Evolutionary conservation across 2,113 vertebrate genomes (phyloP).

Genomic region (Bubalus kerabau): DNA sequence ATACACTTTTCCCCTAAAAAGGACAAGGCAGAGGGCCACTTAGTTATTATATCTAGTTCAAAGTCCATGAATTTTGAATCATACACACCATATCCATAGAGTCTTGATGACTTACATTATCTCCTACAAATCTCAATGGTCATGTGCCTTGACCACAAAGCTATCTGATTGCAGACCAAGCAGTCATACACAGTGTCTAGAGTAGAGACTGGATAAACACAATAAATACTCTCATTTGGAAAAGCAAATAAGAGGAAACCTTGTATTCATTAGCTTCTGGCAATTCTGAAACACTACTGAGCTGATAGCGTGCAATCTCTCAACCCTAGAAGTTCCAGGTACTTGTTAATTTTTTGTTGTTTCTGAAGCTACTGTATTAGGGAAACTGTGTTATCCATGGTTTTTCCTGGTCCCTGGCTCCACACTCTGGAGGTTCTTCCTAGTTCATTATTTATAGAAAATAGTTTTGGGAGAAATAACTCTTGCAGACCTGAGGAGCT

Average conservation of each 20-base stretch:
- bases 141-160: background rate
- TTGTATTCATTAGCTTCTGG: background rate
- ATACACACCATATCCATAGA: background rate
- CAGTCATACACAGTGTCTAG: background rate
- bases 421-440: background rate
- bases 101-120: background rate
- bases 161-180: background rate
- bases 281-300: background rate
- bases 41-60: background rate
- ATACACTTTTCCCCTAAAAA: background rate
- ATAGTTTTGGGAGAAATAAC: background rate
- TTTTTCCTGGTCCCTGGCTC: background rate
- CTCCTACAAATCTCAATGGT: background rate
- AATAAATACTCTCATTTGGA: background rate
- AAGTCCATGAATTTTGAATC: background rate
- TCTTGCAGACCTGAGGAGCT: background rate
- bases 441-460: background rate
- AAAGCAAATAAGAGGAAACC: background rate
- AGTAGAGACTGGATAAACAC: background rate
- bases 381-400: background rate
- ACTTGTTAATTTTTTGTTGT: background rate
- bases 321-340: background rate
- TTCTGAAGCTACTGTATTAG: background rate
- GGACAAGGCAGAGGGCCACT: background rate
- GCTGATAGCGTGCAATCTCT: accelerated